Conservation (phyloP, 2,888 invertebrate genomes). For the Neoitamus cyanurus region DNA sequence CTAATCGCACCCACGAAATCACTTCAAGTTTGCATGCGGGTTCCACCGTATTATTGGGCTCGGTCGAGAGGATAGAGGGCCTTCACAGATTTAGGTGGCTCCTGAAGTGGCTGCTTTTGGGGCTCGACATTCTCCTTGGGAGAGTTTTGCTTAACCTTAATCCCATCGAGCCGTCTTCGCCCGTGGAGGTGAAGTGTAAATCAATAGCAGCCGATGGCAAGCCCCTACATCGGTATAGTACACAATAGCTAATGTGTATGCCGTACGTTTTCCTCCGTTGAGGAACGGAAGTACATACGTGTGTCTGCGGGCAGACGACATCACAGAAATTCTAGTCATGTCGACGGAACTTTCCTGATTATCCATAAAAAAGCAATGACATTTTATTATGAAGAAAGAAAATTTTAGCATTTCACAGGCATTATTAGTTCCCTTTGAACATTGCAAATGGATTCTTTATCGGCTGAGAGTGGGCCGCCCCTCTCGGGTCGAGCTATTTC, state of each 20-base stretch:
- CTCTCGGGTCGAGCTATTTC: neutral
- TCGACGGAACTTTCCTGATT: slow-evolving; percentile 29
- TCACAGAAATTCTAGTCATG: slow-evolving; percentile 31
- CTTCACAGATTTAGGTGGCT: neutral
- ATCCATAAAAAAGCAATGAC: slow-evolving; percentile 31
- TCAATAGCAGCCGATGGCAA: slow-evolving; percentile 1
- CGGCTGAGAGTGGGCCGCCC: neutral
- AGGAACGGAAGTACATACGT: neutral
- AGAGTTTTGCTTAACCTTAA: neutral
- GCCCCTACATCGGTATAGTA: neutral
- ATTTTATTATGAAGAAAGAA: slow-evolving; percentile 11
- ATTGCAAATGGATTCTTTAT: slow-evolving; percentile 19
- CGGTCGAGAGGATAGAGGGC: neutral
- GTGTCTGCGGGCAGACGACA: neutral
- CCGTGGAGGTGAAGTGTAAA: neutral
- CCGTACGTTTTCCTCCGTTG: neutral
- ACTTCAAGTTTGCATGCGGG: slow-evolving; percentile 20
- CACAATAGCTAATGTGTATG: neutral
- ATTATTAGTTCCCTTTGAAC: slow-evolving; percentile 26
- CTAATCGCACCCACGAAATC: slow-evolving; percentile 25
- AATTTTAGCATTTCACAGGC: slow-evolving; percentile 26
- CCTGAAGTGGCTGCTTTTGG: neutral
- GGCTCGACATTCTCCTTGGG: neutral
- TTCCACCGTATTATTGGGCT: neutral
- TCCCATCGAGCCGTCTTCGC: neutral